A percentile compares a stretch with the other conserved stretches of the same genome.
phyloP scores from a whole-genome alignment of 2,797 vertebrate species.

The Phrynocephalus forsythii region DNA sequence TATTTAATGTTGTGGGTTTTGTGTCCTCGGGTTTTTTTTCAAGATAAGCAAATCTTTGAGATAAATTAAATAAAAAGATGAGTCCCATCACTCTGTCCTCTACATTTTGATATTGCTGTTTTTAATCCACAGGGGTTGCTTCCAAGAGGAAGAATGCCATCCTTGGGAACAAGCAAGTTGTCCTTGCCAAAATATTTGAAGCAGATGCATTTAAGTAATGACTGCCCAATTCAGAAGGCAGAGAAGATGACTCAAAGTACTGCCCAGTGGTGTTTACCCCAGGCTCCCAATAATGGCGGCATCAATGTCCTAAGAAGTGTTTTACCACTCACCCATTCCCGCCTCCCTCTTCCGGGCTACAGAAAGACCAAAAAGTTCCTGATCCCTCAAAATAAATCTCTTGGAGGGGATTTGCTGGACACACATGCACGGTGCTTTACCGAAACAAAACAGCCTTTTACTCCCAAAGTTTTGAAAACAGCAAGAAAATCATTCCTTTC shows the following conservation, averaged over 20 bases:
- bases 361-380: constrained; percentile 43
- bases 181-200: background rate
- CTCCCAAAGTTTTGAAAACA: constrained; percentile 61
- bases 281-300: background rate
- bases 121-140: background rate
- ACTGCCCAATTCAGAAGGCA: constrained; percentile 16
- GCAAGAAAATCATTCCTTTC: constrained; percentile 54
- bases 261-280: constrained; percentile 20
- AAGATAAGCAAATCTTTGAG: background rate
- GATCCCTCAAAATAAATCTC: constrained; percentile 49
- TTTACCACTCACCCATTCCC: constrained; percentile 10
- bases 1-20: background rate
- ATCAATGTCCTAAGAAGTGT: background rate
- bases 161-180: constrained; percentile 7
- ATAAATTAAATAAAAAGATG: background rate
- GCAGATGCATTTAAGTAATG: constrained; percentile 21
- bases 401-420: constrained; percentile 58
- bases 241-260: constrained; percentile 34
- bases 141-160: background rate
- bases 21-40: background rate
- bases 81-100: background rate
- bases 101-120: constrained; percentile 4
- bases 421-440: constrained; percentile 63
- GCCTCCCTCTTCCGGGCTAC: rapidly evolving
- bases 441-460: constrained; percentile 45